Percentiles rank a stretch among this genome's conserved stretches.
Conservation (phyloP, 2,113 vertebrate species). For the Python bivittatus region DNA sequence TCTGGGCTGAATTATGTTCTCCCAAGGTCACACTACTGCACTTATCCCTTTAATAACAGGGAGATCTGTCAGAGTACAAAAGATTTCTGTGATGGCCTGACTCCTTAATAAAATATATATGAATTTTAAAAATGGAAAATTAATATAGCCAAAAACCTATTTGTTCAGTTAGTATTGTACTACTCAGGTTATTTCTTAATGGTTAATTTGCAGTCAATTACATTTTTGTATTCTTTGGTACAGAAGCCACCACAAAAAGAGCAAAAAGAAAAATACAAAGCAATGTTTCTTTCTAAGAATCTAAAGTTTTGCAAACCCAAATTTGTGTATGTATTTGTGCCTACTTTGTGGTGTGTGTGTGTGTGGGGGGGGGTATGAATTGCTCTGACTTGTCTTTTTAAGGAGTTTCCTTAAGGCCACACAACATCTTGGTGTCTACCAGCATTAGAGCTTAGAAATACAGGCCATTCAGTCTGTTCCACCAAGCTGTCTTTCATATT, state of each 20-base stretch:
- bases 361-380: conserved; percentile 36
- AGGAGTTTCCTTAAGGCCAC: conserved; percentile 54
- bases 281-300: conserved; percentile 47
- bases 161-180: conserved; percentile 6
- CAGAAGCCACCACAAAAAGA: not conserved
- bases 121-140: not conserved
- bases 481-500: conserved; percentile 50
- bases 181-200: not conserved
- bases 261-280: not conserved
- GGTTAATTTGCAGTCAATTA: not conserved
- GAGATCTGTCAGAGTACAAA: not conserved
- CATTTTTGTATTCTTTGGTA: not conserved
- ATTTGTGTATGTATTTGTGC: conserved; percentile 37
- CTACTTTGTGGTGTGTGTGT: conserved; percentile 27
- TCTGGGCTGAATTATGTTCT: not conserved
- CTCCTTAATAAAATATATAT: not conserved
- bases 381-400: conserved; percentile 63
- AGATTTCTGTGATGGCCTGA: not conserved
- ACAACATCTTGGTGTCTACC: conserved; percentile 46
- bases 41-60: not conserved
- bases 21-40: not conserved
- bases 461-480: conserved; percentile 54
- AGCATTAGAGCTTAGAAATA: conserved; percentile 60
- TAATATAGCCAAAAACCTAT: not conserved
- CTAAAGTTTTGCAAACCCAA: conserved; percentile 40